Base-by-base conservation (phyloP, 2,113 vertebrate species). In the Neodontobutis hainanensis region DNA sequence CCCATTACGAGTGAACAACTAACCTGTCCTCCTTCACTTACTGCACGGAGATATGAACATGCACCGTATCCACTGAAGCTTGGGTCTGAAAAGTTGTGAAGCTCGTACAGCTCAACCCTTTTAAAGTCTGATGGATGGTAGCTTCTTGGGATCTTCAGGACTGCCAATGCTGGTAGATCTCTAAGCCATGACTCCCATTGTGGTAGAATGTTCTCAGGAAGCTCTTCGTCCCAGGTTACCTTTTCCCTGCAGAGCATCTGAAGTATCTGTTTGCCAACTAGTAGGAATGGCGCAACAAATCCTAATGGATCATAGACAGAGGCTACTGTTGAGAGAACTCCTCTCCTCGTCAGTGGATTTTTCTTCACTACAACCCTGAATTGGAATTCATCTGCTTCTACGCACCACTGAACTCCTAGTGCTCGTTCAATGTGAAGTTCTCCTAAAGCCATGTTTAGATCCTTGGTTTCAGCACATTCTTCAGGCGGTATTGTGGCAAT, bases 11-110 rank as follows among this genome's bases (percentile, higher is more conserved):
- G 50, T 35, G 42, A 55, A 42, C 50, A 65, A 11, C 4, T 64
- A 4, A 51, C 19, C 16, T 27, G 16, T 62, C 61, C 47, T 8
- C 16, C 45, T 42, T 51, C 36, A 8, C 48, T 51, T 19, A 51
- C 42, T 9, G 10, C 35, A 50, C 47, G 4, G 9, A 64, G 61
- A 12, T 64, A 51, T 4, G 61, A 64, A 42, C 61, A 64, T 42
- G 47, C 61, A 40, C 47, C 51, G 34, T 70, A 56, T 11, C 52
- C 69, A 16, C 1, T 50, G 11, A 44, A 6, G 6, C 69, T 72
- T 34, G 61, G 61, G 10, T 72, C 69, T 6, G 69, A 64, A 4
- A 72, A 72, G 46, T 27, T 72, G 14, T 64, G 15, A 4, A 50
- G 44, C 9, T 70, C 15, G 8, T n/a, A n/a, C n/a, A n/a, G n/a